phyloP scores from a whole-genome alignment of 1,140 invertebrate species.

The Dreissena polymorpha region DNA sequence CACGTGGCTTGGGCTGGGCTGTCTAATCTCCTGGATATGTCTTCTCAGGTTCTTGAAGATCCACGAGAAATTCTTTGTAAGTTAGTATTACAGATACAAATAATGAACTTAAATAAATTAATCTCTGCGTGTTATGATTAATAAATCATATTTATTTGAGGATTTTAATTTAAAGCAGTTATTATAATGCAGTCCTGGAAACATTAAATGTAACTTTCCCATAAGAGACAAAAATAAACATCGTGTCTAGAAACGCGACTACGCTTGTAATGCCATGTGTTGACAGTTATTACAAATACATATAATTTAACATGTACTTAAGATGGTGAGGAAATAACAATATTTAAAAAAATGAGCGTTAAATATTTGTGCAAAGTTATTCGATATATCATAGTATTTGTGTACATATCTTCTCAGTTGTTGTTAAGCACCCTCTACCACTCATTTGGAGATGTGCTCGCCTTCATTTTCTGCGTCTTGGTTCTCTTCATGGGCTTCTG shows the following conservation, averaged over 20 bases:
- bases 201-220: neutral
- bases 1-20: slow-evolving; percentile 18
- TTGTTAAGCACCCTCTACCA: slow-evolving; percentile 40
- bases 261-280: too few relatives aligned
- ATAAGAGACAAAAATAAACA: too few relatives aligned
- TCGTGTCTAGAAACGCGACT: too few relatives aligned
- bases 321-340: too few relatives aligned
- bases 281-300: too few relatives aligned
- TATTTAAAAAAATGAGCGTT: too few relatives aligned
- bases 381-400: neutral
- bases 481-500: slow-evolving; percentile 38
- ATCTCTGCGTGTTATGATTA: neutral
- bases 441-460: slow-evolving; percentile 25
- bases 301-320: too few relatives aligned
- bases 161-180: neutral
- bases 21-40: slow-evolving; percentile 26
- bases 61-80: slow-evolving; percentile 30
- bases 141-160: neutral
- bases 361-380: too few relatives aligned
- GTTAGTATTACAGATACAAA: neutral
- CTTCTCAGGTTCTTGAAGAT: slow-evolving; percentile 19
- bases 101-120: neutral
- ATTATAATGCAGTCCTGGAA: neutral
- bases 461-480: slow-evolving; percentile 25
- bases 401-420: slow-evolving; percentile 13